Conservation (phyloP, 2,888 invertebrate genomes). For the Cantharis lateralis region DNA sequence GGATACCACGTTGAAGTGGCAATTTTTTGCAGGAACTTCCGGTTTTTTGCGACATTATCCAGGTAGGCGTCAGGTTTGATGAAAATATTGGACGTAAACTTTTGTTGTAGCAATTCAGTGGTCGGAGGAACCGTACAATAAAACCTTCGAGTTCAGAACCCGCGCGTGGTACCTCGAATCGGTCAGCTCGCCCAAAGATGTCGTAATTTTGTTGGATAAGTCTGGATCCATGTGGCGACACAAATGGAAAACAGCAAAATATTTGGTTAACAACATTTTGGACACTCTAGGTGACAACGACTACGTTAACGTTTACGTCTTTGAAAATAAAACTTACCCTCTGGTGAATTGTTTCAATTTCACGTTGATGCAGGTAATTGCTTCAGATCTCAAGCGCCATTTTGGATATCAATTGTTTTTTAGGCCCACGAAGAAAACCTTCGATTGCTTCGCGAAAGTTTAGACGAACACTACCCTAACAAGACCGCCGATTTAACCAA, state of each 20-base stretch:
- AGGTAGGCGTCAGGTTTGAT: constrained; percentile 58
- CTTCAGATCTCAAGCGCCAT: background rate
- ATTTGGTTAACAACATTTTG: constrained; percentile 84
- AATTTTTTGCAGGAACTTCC: constrained; percentile 95
- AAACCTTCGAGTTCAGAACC: constrained; percentile 93
- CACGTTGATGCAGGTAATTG: constrained; percentile 70
- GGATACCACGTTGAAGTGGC: constrained; percentile 93
- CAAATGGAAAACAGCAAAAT: constrained; percentile 82
- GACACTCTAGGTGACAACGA: constrained; percentile 97
- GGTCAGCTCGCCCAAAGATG: constrained; percentile 95
- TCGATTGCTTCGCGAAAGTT: constrained; percentile 49
- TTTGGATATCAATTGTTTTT: constrained; percentile 14
- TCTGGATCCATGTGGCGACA: constrained; percentile 69
- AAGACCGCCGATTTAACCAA: constrained; percentile 46
- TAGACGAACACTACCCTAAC: constrained; percentile 43
- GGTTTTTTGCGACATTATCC: constrained; percentile 98
- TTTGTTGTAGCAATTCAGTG: constrained; percentile 69
- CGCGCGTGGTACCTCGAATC: constrained; percentile 98
- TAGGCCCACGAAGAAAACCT: constrained; percentile 55
- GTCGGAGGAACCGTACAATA: constrained; percentile 55
- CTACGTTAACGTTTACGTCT: constrained; percentile 94
- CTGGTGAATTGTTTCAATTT: constrained; percentile 89
- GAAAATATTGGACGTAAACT: background rate
- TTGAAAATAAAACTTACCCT: constrained; percentile 77
- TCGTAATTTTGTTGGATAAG: constrained; percentile 70